Evolutionary conservation across 2,113 vertebrate species (phyloP).

Genomic region (Lasiurus borealis): DNA sequence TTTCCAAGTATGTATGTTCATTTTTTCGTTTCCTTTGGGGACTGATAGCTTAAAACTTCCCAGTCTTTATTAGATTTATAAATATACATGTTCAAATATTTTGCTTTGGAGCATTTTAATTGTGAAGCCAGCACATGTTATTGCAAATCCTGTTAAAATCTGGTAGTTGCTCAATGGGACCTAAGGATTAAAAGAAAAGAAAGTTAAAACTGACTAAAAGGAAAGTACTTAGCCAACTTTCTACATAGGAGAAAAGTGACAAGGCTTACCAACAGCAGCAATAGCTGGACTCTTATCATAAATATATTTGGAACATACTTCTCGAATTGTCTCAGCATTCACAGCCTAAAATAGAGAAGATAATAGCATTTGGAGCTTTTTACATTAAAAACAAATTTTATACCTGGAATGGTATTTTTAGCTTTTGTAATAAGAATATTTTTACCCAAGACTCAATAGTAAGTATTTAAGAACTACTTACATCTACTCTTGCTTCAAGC

Average conservation of each 20-base stretch:
- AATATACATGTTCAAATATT: background rate
- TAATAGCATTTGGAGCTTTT: background rate
- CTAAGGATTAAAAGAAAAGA: constrained; percentile 86
- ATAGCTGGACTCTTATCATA: constrained; percentile 94
- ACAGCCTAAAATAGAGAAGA: constrained; percentile 88
- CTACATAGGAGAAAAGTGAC: background rate
- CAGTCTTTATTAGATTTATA: constrained; percentile 30
- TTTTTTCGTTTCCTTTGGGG: constrained; percentile 30
- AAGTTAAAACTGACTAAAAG: constrained; percentile 56
- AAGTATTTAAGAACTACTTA: constrained; percentile 83
- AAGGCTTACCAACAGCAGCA: constrained; percentile 94
- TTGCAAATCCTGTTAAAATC: constrained; percentile 74
- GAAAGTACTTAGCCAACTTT: constrained; percentile 5
- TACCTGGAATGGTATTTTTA: background rate
- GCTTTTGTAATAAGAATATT: background rate
- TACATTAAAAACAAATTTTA: background rate
- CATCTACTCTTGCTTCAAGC: constrained; percentile 97
- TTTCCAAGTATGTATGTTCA: background rate
- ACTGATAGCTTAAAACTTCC: background rate
- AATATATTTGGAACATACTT: constrained; percentile 96
- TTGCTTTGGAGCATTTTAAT: constrained; percentile 46
- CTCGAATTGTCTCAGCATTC: constrained; percentile 91
- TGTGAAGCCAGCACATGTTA: constrained; percentile 76
- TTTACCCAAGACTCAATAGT: background rate
- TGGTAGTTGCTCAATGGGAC: constrained; percentile 88